phyloP scores from a whole-genome alignment of 1,140 invertebrate species.

The Drosophila albomicans region DNA sequence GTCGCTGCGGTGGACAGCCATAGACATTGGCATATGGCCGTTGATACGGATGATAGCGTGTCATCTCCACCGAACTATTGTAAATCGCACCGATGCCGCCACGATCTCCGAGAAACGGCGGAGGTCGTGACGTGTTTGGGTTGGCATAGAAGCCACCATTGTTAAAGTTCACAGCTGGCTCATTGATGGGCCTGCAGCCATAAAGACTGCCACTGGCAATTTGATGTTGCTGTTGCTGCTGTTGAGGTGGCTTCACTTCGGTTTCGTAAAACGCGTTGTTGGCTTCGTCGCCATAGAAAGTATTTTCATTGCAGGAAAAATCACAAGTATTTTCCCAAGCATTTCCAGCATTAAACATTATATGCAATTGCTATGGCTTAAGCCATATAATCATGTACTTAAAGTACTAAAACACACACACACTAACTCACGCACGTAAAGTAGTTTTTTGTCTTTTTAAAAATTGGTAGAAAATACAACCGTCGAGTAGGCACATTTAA shows the following conservation, averaged over 20 bases:
- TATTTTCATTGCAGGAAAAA: constrained; percentile 62
- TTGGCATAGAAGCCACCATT: constrained; percentile 54
- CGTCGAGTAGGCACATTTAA: constrained; percentile 56
- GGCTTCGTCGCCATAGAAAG: constrained; percentile 73
- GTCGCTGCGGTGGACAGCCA: constrained; percentile 18
- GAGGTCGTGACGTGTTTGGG: constrained; percentile 4
- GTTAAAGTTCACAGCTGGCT: constrained; percentile 69
- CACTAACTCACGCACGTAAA: constrained; percentile 13
- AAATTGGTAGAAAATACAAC: constrained; percentile 10
- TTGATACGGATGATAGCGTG: constrained; percentile 67
- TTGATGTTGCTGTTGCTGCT: constrained; percentile 30
- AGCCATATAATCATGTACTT: constrained; percentile 45
- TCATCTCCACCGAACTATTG: constrained; percentile 24
- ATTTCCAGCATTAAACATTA: constrained; percentile 65
- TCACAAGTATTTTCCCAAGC: constrained; percentile 64
- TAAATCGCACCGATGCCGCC: constrained; percentile 39
- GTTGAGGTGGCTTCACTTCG: constrained; percentile 52
- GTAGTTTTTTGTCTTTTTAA: constrained; percentile 7
- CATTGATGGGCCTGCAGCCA: constrained; percentile 56
- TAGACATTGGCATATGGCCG: constrained; percentile 23
- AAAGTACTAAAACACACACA: constrained; percentile 4
- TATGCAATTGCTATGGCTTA: constrained; percentile 11
- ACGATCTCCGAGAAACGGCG: constrained; percentile 8
- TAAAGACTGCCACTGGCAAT: constrained; percentile 50
- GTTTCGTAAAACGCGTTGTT: constrained; percentile 39